Base-by-base conservation (phyloP, 2,888 invertebrate species). In the Chloromyia formosa region DNA sequence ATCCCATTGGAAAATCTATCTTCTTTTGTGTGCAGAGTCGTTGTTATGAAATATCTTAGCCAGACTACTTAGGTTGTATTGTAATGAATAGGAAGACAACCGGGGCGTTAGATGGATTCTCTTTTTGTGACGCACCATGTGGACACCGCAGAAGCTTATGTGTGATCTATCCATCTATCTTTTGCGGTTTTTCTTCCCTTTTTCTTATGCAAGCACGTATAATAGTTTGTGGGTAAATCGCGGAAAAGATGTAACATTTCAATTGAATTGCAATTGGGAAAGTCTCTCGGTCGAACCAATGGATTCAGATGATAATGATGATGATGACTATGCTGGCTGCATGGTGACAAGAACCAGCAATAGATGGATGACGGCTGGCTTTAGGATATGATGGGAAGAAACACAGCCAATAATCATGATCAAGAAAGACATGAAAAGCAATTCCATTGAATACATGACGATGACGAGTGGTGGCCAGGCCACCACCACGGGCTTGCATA, bases 151-250 rank as follows among this genome's bases (percentile, higher is more conserved):
- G 40, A 62, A 62, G 42, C 18, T 62, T 40, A 42, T 42, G 62
- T 18, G 62, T 62, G 40, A 40, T 62, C 40, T 62, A 42, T 42
- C 40, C 62, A 20, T 14, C 22, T 14, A 61, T 61, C 40, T 62
- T 62, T 62, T 40, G 62, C 18, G 62, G 62, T 62, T 62, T 42
- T 35, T 35, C 27, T 35, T 35, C 7, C 27, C 7, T 35, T 35
- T 35, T 35, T 35, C 27, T 35, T 35, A 35, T 35, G 27, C 7
- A 35, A 35, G 27, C 7, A 35, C 27, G 16, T 40, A 40, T 62
- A 62, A 42, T 40, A 62, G 62, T 62, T 62, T 62, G 62, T 18
- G 62, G 62, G 42, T 42, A 62, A 62, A 62, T 62, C 42, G 62
- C 42, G 62, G 62, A 62, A 62, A 35, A 62, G 40, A 23, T 22